Conservation (phyloP, 2,113 vertebrate species). For the Apteryx mantelli region DNA sequence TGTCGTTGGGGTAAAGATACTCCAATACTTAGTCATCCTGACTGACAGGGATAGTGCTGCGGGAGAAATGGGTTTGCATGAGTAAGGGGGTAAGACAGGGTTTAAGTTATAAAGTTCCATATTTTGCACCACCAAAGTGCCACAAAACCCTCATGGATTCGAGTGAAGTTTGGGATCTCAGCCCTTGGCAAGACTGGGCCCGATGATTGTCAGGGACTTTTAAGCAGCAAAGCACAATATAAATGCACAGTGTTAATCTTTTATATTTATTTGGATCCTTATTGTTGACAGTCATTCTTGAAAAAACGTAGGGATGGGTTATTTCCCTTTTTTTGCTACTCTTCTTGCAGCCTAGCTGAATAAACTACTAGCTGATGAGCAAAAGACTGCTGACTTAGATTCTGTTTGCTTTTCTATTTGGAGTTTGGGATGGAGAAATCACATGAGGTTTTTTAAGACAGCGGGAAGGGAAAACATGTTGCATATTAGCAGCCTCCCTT, state of each 20-base stretch:
- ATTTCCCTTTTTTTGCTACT: neutral
- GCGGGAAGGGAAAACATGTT: neutral
- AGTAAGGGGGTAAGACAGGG: neutral
- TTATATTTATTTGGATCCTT: neutral
- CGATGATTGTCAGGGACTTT: neutral
- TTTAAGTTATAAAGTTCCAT: accelerated
- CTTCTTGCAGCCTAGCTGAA: neutral
- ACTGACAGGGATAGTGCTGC: neutral
- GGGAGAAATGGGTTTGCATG: neutral
- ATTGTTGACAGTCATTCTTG: neutral
- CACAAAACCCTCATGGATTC: neutral
- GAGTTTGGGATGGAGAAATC: neutral
- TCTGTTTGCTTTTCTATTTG: neutral
- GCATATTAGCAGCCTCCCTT: neutral
- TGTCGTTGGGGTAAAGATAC: neutral
- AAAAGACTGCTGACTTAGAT: neutral
- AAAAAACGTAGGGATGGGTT: neutral
- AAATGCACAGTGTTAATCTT: neutral
- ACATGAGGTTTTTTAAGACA: neutral
- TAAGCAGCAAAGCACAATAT: neutral
- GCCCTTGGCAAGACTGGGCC: neutral
- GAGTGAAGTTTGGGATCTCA: neutral
- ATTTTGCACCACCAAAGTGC: neutral
- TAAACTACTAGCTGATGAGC: neutral
- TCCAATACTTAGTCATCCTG: too few relatives aligned